phyloP scores from a whole-genome alignment of 2,888 invertebrate genomes.

The Tenodera sinensis region DNA sequence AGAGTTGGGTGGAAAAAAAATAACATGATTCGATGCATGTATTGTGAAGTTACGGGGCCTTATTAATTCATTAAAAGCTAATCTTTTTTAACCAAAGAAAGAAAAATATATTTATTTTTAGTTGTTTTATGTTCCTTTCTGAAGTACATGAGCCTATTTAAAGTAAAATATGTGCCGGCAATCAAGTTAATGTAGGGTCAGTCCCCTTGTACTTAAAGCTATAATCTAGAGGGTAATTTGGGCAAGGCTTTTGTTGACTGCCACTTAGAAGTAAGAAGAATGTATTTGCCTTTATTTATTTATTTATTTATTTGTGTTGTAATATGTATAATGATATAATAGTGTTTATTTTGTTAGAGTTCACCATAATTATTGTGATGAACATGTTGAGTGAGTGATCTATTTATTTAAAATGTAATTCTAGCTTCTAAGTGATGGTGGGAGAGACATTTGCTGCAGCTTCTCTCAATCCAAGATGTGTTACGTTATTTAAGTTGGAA shows the following conservation, averaged over 20 bases:
- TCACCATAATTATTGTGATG: too few relatives aligned
- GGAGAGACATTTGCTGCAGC: not conserved
- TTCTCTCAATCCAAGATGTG: not conserved
- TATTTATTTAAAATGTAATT: not conserved
- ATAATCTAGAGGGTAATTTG: not conserved
- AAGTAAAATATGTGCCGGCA: slow-evolving; percentile 29
- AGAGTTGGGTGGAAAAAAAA: slow-evolving; percentile 11
- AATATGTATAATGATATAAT: too few relatives aligned
- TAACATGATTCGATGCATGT: slow-evolving; percentile 21
- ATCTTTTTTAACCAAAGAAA: slow-evolving; percentile 6
- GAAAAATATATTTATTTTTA: slow-evolving; percentile 8
- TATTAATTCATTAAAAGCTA: slow-evolving; percentile 17
- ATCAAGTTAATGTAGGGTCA: slow-evolving; percentile 26
- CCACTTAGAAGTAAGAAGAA: not conserved
- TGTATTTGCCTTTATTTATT: too few relatives aligned
- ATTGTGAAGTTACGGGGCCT: slow-evolving; percentile 30
- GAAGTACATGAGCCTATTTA: slow-evolving; percentile 25
- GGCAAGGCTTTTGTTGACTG: not conserved
- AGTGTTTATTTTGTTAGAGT: too few relatives aligned
- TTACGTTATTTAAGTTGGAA: not conserved
- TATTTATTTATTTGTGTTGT: too few relatives aligned
- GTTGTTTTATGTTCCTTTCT: slow-evolving; percentile 20
- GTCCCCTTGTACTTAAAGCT: not conserved
- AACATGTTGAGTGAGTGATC: too few relatives aligned
- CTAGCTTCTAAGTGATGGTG: not conserved